These are phyloP conservation scores for Epinephelus awoara DNA, from an alignment of 2,797 vertebrate genomes.

Conservation along the genomic window DNA sequence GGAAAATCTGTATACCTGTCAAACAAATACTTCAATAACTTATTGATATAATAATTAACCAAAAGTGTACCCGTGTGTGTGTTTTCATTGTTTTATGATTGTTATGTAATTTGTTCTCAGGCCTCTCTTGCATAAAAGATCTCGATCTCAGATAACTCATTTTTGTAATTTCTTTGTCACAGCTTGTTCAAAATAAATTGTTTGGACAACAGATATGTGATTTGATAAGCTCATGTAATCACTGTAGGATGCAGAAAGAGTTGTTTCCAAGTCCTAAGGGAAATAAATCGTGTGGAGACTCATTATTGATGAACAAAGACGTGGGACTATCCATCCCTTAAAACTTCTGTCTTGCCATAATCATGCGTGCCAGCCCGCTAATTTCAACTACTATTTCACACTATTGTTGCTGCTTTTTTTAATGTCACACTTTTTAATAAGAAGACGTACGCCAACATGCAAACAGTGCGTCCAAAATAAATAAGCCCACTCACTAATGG, in stretches of 20 bases:
- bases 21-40: background rate
- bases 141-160: background rate
- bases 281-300: background rate
- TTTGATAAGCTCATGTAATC: too few species aligned
- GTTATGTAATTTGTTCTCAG: background rate
- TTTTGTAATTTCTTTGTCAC: background rate
- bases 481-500: background rate
- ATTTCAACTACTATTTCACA: background rate
- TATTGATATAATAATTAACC: background rate
- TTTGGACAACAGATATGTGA: too few species aligned
- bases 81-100: background rate
- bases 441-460: background rate
- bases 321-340: background rate
- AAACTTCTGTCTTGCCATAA: background rate
- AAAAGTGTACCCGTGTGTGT: background rate
- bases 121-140: background rate
- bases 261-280: too few species aligned
- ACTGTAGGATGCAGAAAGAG: too few species aligned
- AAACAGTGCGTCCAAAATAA: slow-evolving; percentile 6
- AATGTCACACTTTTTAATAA: slow-evolving; percentile 5
- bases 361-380: background rate
- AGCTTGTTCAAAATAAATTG: background rate
- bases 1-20: background rate
- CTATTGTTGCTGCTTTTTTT: background rate
- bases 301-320: background rate